A percentile compares a stretch with the other conserved stretches of the same genome.
Conservation (phyloP, 2,888 invertebrate genomes). For the Craniophora ligustri region DNA sequence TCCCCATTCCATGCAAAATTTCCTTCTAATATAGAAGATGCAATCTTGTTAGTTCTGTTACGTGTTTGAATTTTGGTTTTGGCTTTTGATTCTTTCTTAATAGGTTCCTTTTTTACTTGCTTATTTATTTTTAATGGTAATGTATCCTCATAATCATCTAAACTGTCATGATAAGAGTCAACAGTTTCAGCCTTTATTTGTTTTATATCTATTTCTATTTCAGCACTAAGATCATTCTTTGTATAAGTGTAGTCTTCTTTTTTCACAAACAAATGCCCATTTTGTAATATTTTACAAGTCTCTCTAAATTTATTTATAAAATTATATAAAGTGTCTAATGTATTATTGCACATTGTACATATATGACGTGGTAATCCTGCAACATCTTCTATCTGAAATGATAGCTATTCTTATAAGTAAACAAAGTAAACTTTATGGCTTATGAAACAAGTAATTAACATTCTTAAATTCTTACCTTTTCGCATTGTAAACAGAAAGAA, state of each 20-base stretch:
- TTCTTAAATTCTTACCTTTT: slow-evolving; percentile 67
- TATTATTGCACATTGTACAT: slow-evolving; percentile 71
- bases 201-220: slow-evolving; percentile 58
- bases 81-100: slow-evolving; percentile 44
- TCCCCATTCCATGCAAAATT: slow-evolving; percentile 79
- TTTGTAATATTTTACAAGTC: slow-evolving; percentile 67
- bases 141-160: slow-evolving; percentile 56
- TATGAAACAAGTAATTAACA: background rate
- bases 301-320: slow-evolving; percentile 76
- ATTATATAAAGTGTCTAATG: slow-evolving; percentile 64
- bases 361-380: slow-evolving; percentile 77
- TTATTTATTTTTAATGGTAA: slow-evolving; percentile 49
- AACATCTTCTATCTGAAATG: slow-evolving; percentile 76
- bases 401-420: slow-evolving; percentile 8
- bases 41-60: slow-evolving; percentile 68
- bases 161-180: slow-evolving; percentile 51
- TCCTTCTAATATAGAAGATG: slow-evolving; percentile 79
- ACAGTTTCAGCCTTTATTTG: slow-evolving; percentile 63
- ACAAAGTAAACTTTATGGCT: background rate
- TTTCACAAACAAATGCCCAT: slow-evolving; percentile 65
- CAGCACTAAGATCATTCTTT: slow-evolving; percentile 40
- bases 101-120: slow-evolving; percentile 46
- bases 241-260: slow-evolving; percentile 56
- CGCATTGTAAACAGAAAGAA: slow-evolving; percentile 67
- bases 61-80: slow-evolving; percentile 42